These are phyloP conservation scores for Fopius arisanus DNA, from an alignment of 1,140 invertebrate species.

Conservation along the genomic window DNA sequence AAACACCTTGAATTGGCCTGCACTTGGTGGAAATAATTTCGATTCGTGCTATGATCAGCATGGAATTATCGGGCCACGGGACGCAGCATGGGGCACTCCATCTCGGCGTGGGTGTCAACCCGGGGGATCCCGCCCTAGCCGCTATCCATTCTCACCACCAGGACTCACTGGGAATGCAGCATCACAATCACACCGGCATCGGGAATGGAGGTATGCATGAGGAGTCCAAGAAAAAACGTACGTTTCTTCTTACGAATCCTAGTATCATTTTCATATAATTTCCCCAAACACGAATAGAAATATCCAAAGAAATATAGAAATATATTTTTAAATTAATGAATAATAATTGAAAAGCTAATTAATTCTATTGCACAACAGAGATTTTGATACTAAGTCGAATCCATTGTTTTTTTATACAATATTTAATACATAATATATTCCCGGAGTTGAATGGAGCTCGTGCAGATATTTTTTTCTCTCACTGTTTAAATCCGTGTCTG, in stretches of 20 bases:
- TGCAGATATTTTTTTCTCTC: too few species aligned
- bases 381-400: too few species aligned
- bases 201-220: constrained; percentile 62
- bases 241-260: constrained; percentile 60
- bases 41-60: constrained; percentile 62
- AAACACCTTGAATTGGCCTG: background rate
- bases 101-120: constrained; percentile 54
- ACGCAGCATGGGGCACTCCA: constrained; percentile 59
- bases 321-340: too few species aligned
- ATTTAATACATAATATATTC: too few species aligned
- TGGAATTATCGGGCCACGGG: constrained; percentile 59
- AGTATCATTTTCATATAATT: constrained; percentile 20
- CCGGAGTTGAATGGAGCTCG: too few species aligned
- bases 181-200: constrained; percentile 54
- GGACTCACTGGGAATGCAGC: constrained; percentile 54
- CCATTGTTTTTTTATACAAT: too few species aligned
- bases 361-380: too few species aligned
- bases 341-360: too few species aligned
- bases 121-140: constrained; percentile 53
- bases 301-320: too few species aligned
- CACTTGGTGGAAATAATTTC: constrained; percentile 14
- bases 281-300: too few species aligned
- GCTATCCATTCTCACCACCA: constrained; percentile 58
- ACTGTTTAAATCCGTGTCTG: too few species aligned
- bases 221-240: constrained; percentile 64